Base-by-base conservation (phyloP, 1,140 invertebrate genomes). In the Wiebesia pumilae region DNA sequence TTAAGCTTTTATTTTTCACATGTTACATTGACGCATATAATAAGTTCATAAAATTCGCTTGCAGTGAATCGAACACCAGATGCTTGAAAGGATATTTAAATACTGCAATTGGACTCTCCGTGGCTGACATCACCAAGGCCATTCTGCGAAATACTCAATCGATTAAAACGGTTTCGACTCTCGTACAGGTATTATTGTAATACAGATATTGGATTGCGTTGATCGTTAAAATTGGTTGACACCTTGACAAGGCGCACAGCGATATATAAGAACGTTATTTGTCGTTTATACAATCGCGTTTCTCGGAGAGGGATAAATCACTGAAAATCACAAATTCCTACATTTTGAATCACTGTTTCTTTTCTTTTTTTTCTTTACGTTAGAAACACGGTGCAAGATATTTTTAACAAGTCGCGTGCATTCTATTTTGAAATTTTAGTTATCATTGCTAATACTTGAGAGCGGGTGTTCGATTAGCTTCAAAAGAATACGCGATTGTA, bases 51-150 rank as follows among this genome's bases (percentile, higher is more conserved):
- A 75, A 75, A 21, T 16, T 12, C 33, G 0, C 69, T 81, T 89
- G 62, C 85, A 95, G 95, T 83, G 94, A 94, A 33, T 88, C 94
- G 43, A 93, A 93, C 33, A 93, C 95, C 30, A 94, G 95, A 88
- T 94, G 94, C 88, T 89, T 95, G 81, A 95, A 95, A 89, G 95
- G 95, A 54, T 95, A 95, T 87, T 93, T 94, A 3, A 94, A 93
- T 78, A 95, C 93, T 83, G 94, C 94, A 0, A 91, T 95, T 88
- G 94, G 95, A 75, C 89, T 95, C 14, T 93, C 94, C 75, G 93
- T 94, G 1, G 94, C 95, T 12, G 93, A 94, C 71, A 94, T 96
- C 75, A 92, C 92, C 58, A 89, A 90, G 24, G 91, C 92, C 47
- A 92, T 96, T 84, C 87, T 96, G 85, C 91, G 91, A 51, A 95